Evolutionary conservation across 2,113 vertebrate species (phyloP).

Genomic region (Brachyhypopomus occidentalis): DNA sequence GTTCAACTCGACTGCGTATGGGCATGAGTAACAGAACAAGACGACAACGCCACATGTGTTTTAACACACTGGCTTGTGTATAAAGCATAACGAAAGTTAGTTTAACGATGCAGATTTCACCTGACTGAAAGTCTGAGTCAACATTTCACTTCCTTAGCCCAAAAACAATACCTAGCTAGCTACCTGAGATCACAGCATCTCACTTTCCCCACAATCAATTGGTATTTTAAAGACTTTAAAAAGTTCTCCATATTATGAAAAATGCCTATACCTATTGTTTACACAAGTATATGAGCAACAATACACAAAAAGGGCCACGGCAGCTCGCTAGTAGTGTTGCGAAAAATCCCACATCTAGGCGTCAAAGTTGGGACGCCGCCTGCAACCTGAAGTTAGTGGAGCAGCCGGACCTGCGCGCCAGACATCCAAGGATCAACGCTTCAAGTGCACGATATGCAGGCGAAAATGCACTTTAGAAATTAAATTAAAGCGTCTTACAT

Average conservation of each 20-base stretch:
- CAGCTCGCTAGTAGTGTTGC: too few relatives aligned
- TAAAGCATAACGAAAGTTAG: too few relatives aligned
- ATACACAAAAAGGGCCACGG: not conserved
- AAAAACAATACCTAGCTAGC: not conserved
- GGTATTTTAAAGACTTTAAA: not conserved
- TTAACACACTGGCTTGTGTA: too few relatives aligned
- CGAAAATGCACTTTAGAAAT: not conserved
- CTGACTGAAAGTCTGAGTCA: not conserved
- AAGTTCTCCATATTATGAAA: not conserved
- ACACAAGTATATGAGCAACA: not conserved
- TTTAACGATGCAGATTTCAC: too few relatives aligned
- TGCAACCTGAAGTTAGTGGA: too few relatives aligned
- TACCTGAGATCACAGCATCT: not conserved
- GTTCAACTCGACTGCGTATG: too few relatives aligned
- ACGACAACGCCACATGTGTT: too few relatives aligned
- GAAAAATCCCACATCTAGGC: not conserved
- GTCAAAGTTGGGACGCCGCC: not conserved
- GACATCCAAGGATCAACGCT: too few relatives aligned
- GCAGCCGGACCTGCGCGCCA: too few relatives aligned
- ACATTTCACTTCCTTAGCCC: too few relatives aligned
- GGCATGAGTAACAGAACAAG: too few relatives aligned
- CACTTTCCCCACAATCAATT: not conserved
- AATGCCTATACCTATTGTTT: not conserved
- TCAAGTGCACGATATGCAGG: not conserved
- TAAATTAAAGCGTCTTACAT: slow-evolving; percentile 68